These are phyloP conservation scores for Melanotaenia duboulayi DNA, from an alignment of 2,113 vertebrate genomes.

Conservation along the genomic window DNA sequence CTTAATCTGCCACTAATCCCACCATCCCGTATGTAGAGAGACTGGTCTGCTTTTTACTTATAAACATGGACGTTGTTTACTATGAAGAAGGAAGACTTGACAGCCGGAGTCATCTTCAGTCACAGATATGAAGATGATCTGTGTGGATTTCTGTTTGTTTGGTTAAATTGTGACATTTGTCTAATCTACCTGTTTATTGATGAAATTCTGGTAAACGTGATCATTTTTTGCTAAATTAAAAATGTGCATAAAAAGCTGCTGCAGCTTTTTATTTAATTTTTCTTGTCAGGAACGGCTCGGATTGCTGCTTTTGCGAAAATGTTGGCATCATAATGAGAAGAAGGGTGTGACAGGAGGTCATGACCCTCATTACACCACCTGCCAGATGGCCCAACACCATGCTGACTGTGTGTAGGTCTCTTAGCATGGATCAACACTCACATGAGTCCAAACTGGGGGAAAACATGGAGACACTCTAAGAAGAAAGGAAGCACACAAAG, in stretches of 20 bases:
- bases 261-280: background rate
- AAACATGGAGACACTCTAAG: background rate
- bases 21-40: constrained; percentile 1
- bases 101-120: background rate
- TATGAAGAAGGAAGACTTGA: background rate
- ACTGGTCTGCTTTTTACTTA: background rate
- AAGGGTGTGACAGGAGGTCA: constrained; percentile 58
- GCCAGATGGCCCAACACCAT: constrained; percentile 66
- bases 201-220: no score
- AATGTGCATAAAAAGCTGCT: no score
- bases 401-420: constrained; percentile 25
- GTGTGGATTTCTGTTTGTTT: no score
- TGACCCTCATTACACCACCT: constrained; percentile 74
- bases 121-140: background rate
- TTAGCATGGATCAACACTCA: constrained; percentile 24
- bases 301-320: constrained; percentile 30
- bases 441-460: constrained; percentile 2
- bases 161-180: no score
- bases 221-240: no score
- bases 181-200: no score
- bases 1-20: constrained; percentile 71
- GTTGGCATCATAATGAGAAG: constrained; percentile 41
- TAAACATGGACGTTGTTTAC: constrained; percentile 1
- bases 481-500: constrained; percentile 2
- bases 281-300: background rate